Evolutionary conservation across 2,888 invertebrate species (phyloP).

Genomic region (Phyllotreta striolata): DNA sequence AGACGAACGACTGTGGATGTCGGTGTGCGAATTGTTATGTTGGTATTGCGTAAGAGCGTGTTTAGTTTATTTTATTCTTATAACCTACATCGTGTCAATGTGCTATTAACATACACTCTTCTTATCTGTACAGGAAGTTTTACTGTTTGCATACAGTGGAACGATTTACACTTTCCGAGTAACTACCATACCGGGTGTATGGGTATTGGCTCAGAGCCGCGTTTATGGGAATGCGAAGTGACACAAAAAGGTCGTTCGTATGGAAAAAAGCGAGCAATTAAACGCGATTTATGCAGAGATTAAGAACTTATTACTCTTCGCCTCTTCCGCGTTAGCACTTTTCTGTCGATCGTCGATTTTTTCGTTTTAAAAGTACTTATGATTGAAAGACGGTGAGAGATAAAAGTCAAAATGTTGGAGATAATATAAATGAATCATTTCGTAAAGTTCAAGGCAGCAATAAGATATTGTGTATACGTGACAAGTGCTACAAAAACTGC

Average conservation of each 20-base stretch:
- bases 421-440: slow-evolving; percentile 43
- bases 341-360: no score
- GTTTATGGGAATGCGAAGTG: no score
- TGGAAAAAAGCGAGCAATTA: no score
- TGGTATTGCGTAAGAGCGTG: slow-evolving; percentile 43
- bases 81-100: slow-evolving; percentile 55
- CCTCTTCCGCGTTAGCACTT: no score
- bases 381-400: slow-evolving; percentile 5
- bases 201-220: no score
- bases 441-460: slow-evolving; percentile 54
- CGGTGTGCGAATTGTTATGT: slow-evolving; percentile 40
- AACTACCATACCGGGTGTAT: slow-evolving; percentile 3
- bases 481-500: slow-evolving; percentile 34
- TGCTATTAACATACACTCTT: slow-evolving; percentile 50
- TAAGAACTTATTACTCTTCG: no score
- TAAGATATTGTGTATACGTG: slow-evolving; percentile 46
- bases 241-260: no score
- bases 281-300: no score
- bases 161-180: slow-evolving; percentile 29
- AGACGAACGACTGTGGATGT: slow-evolving; percentile 43
- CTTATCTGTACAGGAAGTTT: slow-evolving; percentile 41
- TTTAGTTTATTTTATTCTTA: slow-evolving; percentile 47
- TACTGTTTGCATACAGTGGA: slow-evolving; percentile 26
- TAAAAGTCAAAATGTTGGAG: slow-evolving; percentile 14
- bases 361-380: no score